These are phyloP conservation scores for Cnemophilus loriae DNA, from an alignment of 2,113 vertebrate species.

Conservation along the genomic window DNA sequence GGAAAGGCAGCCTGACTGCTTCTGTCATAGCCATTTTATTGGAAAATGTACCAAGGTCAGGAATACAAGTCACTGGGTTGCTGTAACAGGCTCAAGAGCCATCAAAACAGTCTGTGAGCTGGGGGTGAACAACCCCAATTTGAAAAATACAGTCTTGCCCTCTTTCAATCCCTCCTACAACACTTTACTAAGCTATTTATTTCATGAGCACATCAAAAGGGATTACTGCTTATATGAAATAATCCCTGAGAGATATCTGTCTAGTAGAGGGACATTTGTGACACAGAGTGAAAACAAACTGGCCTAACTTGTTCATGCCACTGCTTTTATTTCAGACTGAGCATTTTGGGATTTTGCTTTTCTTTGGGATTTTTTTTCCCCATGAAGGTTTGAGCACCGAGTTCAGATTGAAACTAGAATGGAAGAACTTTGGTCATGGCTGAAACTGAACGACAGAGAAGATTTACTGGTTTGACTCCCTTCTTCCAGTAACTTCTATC, in stretches of 20 bases:
- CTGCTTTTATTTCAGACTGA: neutral
- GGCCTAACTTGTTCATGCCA: neutral
- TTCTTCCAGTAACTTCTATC: neutral
- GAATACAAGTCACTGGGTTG: neutral
- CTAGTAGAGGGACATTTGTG: neutral
- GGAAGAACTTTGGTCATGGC: conserved; percentile 13
- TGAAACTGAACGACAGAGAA: neutral
- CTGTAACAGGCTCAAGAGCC: neutral
- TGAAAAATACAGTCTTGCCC: neutral
- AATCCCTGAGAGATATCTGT: neutral
- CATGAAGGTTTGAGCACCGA: neutral
- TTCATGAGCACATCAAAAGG: neutral
- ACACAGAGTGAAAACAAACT: neutral
- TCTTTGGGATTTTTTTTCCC: neutral
- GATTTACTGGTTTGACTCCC: neutral
- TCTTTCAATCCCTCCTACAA: neutral
- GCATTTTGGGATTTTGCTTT: neutral
- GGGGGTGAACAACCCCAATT: neutral
- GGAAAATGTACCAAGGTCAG: neutral
- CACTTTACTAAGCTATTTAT: neutral
- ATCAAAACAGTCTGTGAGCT: neutral
- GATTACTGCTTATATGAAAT: neutral
- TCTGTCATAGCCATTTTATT: neutral
- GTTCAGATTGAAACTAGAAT: neutral
- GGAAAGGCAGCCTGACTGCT: neutral